These are phyloP conservation scores for Stomorhina lunata DNA, from an alignment of 2,888 invertebrate genomes.

Conservation along the genomic window DNA sequence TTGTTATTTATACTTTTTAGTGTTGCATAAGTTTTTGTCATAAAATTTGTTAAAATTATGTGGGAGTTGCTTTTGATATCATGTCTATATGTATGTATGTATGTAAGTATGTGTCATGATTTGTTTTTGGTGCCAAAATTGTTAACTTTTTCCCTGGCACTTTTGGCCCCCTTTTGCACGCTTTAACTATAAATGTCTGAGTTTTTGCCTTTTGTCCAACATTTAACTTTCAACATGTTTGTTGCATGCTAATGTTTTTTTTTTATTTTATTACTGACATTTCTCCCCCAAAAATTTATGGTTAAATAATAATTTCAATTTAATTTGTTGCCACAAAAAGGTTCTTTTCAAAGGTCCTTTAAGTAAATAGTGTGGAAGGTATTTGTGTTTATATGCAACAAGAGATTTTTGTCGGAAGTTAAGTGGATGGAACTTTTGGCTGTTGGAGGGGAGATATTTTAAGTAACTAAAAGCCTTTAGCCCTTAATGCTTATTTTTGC, in stretches of 20 bases:
- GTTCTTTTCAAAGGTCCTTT: conserved; percentile 40
- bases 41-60: conserved; percentile 66
- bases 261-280: not conserved
- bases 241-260: conserved; percentile 21
- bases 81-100: too few species aligned
- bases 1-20: conserved; percentile 39
- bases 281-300: conserved; percentile 26
- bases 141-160: conserved; percentile 45
- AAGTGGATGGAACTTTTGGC: not conserved
- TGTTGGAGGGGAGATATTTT: not conserved
- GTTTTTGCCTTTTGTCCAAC: not conserved
- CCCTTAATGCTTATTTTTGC: too few species aligned
- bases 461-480: not conserved
- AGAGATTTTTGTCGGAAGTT: not conserved
- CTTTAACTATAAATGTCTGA: not conserved
- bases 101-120: conserved; percentile 46
- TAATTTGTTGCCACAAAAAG: conserved; percentile 47
- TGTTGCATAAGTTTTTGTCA: conserved; percentile 59
- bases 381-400: not conserved
- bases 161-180: not conserved
- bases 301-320: conserved; percentile 46
- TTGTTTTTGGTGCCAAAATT: conserved; percentile 59
- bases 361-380: conserved; percentile 13
- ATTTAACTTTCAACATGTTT: conserved; percentile 52
- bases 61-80: conserved; percentile 56